Evolutionary conservation across 53 echinoderm and acorn worm species (phyloP).

Genomic region (Patiria pectinifera): DNA sequence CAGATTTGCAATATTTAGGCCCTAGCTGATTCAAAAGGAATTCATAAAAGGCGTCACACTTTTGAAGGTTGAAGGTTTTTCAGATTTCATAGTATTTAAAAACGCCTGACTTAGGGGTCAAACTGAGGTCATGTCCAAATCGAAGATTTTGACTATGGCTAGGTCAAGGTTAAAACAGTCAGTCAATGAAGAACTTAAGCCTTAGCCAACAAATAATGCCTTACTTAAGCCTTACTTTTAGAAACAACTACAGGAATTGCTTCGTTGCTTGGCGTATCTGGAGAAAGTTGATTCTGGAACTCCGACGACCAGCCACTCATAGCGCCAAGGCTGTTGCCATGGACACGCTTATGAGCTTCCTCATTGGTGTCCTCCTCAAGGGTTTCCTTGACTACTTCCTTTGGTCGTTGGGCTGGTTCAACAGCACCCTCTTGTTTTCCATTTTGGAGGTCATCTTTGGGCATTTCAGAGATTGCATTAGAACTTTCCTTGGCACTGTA

Average conservation of each 20-base stretch:
- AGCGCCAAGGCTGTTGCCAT: constrained; percentile 86
- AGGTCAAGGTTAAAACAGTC: too few species aligned
- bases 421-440: constrained; percentile 16
- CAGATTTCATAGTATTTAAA: too few species aligned
- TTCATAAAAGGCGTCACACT: too few species aligned
- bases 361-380: constrained; percentile 30
- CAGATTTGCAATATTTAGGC: too few species aligned
- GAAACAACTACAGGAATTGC: background rate
- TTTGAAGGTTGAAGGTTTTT: too few species aligned
- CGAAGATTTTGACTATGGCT: too few species aligned
- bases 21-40: too few species aligned
- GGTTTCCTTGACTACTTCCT: background rate
- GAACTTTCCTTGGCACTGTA: background rate
- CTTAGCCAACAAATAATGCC: too few species aligned
- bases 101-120: too few species aligned
- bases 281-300: constrained; percentile 66
- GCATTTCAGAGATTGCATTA: background rate
- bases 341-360: constrained; percentile 61
- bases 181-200: too few species aligned
- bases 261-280: constrained; percentile 34
- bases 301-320: constrained; percentile 93
- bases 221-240: background rate
- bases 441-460: background rate
- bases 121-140: too few species aligned
- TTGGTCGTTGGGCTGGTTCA: background rate